Base-by-base conservation (phyloP, 2,113 vertebrate species). In the Cyanocitta stelleri region DNA sequence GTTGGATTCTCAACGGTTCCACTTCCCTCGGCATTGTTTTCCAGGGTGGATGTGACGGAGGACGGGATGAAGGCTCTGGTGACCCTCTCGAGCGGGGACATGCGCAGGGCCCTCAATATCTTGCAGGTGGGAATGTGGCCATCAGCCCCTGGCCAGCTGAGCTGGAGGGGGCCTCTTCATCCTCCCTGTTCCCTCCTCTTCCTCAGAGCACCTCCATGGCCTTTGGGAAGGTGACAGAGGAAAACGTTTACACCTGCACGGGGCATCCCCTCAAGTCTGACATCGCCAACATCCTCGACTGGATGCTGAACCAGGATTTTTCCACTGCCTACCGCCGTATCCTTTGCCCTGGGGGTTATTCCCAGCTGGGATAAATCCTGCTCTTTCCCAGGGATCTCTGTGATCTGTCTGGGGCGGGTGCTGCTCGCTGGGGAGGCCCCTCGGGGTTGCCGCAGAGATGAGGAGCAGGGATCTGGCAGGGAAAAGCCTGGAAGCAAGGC, bases 271-370 rank as follows among this genome's bases (percentile, higher is more conserved):
- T 99, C 68, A 99, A 98, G 96, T 98, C 99, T 0, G 99, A 99
- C 92, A 99, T 99, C 0, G 98, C 99, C 91, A 99, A 99, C 97
- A 99, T 99, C 94, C 98, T 99, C 2, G 99, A 99, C 97, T 99
- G 99, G 99, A 98, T 99, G 96, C 97, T 99, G 90, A 99, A 99
- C 97, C 98, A 98, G 92, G 99, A 99, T 95, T 99, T 99, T 85
- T 99, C 98, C 87, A 90, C 98, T 0, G 99, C 99, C 16, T 99
- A 99, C 81, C 98, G 95, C 44, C 98, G 99, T 99, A 99, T 99
- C 99, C 98, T 98, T 97, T 75, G 19, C 41, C 33, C 33, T 35
- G 37, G 39, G 11, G 33, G 58, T 62, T 33, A 11, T 66, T 69
- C 39, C 43, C 55, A 2, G 0, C 48, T 32, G 43, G 46, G 27